These are phyloP conservation scores for Acropora tenuis DNA, from an alignment of 64 coral and sea anemone species.

Conservation along the genomic window DNA sequence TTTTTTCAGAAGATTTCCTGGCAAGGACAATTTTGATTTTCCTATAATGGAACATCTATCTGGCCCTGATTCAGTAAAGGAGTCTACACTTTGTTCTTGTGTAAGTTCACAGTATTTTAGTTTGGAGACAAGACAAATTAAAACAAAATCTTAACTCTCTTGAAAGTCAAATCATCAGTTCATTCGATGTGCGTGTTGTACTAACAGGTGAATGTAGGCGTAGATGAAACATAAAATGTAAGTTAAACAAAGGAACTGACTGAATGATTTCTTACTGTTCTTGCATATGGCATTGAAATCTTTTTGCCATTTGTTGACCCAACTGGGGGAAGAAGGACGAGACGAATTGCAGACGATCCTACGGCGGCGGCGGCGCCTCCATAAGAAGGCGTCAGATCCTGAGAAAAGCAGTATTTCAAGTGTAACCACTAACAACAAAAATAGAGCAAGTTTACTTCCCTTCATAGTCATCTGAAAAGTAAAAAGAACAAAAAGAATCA, in stretches of 20 bases:
- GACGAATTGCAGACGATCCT: background rate
- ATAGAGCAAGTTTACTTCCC: background rate
- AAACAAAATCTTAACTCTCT: no score
- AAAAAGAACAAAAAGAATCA: no score
- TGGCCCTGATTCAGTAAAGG: no score
- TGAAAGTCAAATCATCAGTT: no score
- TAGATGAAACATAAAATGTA: background rate
- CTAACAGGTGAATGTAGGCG: no score
- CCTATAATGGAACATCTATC: no score
- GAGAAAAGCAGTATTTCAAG: background rate
- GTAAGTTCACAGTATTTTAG: no score
- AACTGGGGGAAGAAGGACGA: background rate
- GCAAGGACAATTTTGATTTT: no score
- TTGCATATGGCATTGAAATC: background rate
- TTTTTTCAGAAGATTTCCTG: no score
- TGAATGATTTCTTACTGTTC: background rate
- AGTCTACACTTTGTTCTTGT: no score
- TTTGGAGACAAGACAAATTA: no score
- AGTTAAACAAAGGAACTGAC: background rate
- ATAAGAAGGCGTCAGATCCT: background rate
- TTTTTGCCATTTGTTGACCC: background rate
- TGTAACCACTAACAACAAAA: background rate
- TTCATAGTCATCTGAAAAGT: background rate
- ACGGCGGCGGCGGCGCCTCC: background rate
- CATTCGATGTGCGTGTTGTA: no score